Percentiles rank a stretch among this genome's conserved stretches.
Conservation (phyloP, 2,888 invertebrate genomes). For the Psococerastis gibbosa region DNA sequence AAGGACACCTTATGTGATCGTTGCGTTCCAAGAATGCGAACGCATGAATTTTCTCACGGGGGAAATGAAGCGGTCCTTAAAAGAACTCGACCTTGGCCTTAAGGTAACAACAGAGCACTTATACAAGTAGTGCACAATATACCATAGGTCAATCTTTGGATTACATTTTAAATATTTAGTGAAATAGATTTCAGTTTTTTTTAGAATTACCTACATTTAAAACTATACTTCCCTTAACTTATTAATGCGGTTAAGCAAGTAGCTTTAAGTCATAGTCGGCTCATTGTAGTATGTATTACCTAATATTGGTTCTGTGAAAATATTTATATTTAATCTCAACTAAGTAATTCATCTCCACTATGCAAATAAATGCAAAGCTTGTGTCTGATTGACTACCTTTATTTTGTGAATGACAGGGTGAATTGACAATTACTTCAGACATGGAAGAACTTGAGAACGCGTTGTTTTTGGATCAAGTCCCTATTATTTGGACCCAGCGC, state of each 20-base stretch:
- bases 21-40: slow-evolving; percentile 90
- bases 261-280: too few relatives aligned
- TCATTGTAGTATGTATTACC: too few relatives aligned
- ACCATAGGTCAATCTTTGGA: background rate
- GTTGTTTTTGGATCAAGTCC: slow-evolving; percentile 83
- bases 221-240: background rate
- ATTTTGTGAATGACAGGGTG: slow-evolving; percentile 40
- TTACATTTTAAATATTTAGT: background rate
- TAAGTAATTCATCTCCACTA: too few relatives aligned
- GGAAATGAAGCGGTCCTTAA: slow-evolving; percentile 76
- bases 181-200: background rate
- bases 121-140: background rate
- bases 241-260: background rate
- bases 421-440: slow-evolving; percentile 85
- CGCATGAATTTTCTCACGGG: slow-evolving; percentile 84
- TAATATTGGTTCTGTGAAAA: too few relatives aligned
- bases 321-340: background rate
- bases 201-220: too few relatives aligned
- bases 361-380: background rate
- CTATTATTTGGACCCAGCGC: slow-evolving; percentile 64
- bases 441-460: slow-evolving; percentile 92
- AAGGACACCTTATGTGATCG: slow-evolving; percentile 88
- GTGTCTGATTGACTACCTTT: background rate
- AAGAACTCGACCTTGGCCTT: slow-evolving; percentile 80
- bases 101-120: slow-evolving; percentile 35